These are phyloP conservation scores for Acanthopagrus latus DNA, from an alignment of 2,797 vertebrate genomes.

Conservation along the genomic window DNA sequence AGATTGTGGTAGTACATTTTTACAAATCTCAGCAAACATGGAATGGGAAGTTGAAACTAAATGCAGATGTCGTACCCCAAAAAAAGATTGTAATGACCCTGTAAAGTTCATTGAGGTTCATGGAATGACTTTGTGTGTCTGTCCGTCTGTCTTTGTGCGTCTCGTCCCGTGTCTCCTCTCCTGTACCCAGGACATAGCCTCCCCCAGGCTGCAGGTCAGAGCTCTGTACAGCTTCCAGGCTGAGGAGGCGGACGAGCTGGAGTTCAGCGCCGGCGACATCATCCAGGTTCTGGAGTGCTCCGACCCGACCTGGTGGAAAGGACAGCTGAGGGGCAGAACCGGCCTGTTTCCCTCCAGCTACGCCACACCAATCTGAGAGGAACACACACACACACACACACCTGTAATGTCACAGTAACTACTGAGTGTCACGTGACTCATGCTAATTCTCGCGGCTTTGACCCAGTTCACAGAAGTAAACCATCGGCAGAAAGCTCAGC, in stretches of 20 bases:
- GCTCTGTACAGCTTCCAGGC: slow-evolving; percentile 89
- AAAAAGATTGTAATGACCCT: background rate
- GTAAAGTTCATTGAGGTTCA: background rate
- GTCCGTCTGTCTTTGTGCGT: background rate
- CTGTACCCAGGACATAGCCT: slow-evolving; percentile 13
- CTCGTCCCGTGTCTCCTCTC: background rate
- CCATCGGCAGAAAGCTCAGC: background rate
- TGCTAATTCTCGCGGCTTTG: background rate
- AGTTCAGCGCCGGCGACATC: slow-evolving; percentile 86
- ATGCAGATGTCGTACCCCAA: background rate
- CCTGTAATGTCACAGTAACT: background rate
- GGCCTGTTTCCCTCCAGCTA: slow-evolving; percentile 93
- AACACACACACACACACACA: background rate
- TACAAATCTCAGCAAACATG: too few relatives aligned
- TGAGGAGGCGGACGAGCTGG: slow-evolving; percentile 87
- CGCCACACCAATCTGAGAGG: slow-evolving; percentile 78
- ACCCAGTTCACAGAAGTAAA: background rate
- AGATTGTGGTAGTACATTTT: too few relatives aligned
- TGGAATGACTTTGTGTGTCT: background rate
- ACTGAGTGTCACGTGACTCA: too few relatives aligned
- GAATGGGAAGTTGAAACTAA: background rate
- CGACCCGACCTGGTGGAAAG: slow-evolving; percentile 90
- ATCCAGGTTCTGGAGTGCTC: slow-evolving; percentile 88
- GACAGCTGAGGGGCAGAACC: slow-evolving; percentile 81
- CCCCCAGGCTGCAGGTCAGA: slow-evolving; percentile 75